Conservation (phyloP, 2,113 vertebrate species). For the Synchiropus splendidus region DNA sequence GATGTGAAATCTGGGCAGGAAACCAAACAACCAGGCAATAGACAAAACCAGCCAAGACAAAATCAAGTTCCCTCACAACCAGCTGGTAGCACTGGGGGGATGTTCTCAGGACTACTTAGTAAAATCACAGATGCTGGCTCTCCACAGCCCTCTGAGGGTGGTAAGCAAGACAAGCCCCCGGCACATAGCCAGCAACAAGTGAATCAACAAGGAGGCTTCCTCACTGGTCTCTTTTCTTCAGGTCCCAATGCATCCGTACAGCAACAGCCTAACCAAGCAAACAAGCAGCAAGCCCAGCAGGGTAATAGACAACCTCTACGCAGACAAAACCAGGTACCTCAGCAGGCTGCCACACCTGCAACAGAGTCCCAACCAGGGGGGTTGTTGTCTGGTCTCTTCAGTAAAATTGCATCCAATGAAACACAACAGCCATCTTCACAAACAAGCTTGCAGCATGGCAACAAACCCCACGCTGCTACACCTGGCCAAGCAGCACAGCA, state of each 20-base stretch:
- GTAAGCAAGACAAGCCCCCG: conserved; percentile 37
- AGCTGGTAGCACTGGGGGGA: conserved; percentile 38
- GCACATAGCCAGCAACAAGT: conserved; percentile 40
- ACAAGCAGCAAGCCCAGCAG: conserved; percentile 48
- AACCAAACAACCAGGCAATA: conserved; percentile 24
- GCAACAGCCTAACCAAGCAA: conserved; percentile 19
- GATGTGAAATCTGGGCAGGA: conserved; percentile 7
- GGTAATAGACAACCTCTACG: conserved; percentile 54
- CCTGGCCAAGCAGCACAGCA: conserved; percentile 25
- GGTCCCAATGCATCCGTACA: conserved; percentile 23
- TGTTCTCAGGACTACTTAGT: conserved; percentile 57
- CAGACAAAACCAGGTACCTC: conserved; percentile 56
- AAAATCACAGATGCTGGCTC: conserved; percentile 53
- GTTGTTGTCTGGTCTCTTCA: conserved; percentile 65
- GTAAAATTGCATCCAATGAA: conserved; percentile 67
- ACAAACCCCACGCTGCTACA: conserved; percentile 16
- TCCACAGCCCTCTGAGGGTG: conserved; percentile 18
- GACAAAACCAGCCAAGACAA: conserved; percentile 49
- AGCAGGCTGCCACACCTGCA: conserved; percentile 34
- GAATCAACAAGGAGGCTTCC: conserved; percentile 54
- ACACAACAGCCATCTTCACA: conserved; percentile 29
- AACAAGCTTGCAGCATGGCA: conserved; percentile 22
- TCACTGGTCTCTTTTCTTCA: conserved; percentile 60
- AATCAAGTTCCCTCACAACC: conserved; percentile 44
- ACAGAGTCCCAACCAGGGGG: conserved; percentile 53